Percentiles rank a stretch among this genome's conserved stretches.
Evolutionary conservation across 2,888 invertebrate genomes (phyloP).

Genomic region (Eutolmus rufibarbis): DNA sequence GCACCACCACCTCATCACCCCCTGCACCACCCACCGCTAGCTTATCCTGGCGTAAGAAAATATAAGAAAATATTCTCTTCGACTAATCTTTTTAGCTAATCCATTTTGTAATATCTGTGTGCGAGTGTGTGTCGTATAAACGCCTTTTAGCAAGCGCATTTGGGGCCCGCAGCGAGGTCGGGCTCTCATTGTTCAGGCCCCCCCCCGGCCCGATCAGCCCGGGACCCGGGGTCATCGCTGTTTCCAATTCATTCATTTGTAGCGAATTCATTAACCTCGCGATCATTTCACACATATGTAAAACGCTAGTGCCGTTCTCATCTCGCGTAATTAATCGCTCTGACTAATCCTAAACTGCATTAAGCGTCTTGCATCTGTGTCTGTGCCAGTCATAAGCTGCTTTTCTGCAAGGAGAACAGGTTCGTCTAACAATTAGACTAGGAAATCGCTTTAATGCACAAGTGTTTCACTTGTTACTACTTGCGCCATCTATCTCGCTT

Average conservation of each 20-base stretch:
- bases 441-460: conserved; percentile 14
- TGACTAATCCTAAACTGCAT: conserved; percentile 25
- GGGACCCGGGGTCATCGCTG: not conserved
- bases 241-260: conserved; percentile 15
- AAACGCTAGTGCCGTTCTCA: conserved; percentile 19
- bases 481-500: conserved; percentile 14
- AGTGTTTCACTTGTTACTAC: not conserved
- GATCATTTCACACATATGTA: conserved; percentile 6
- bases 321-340: not conserved
- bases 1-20: conserved; percentile 47
- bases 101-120: not conserved
- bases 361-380: not conserved
- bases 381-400: not conserved
- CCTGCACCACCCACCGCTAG: conserved; percentile 58
- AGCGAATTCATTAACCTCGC: conserved; percentile 35
- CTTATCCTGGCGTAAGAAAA: conserved; percentile 59
- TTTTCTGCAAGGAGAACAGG: conserved; percentile 15
- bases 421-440: not conserved
- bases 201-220: not conserved
- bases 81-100: conserved; percentile 30
- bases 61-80: not conserved
- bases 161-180: not conserved
- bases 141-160: not conserved
- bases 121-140: conserved; percentile 8
- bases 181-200: not conserved